A percentile compares a stretch with the other conserved stretches of the same genome.
phyloP scores from a whole-genome alignment of 1,140 invertebrate genomes.

The Cardiocondyla obscurior region DNA sequence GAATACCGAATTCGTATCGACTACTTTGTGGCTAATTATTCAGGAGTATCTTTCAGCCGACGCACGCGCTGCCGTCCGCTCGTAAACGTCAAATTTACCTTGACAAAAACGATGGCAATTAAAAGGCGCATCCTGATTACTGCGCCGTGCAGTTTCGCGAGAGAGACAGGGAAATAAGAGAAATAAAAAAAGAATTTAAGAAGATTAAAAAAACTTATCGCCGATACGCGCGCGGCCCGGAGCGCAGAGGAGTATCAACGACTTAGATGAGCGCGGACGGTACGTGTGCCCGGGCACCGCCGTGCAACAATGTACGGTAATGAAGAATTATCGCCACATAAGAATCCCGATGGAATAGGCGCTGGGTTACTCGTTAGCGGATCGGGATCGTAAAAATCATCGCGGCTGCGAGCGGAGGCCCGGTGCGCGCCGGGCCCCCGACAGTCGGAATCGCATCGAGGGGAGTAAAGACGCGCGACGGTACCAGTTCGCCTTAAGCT shows the following conservation, averaged over 20 bases:
- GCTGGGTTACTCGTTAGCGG: conserved; percentile 80
- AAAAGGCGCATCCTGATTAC: conserved; percentile 77
- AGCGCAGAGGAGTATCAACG: conserved; percentile 14
- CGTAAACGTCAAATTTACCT: conserved; percentile 70
- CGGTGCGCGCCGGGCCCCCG: not conserved
- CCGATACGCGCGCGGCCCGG: not conserved
- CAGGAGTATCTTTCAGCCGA: not conserved
- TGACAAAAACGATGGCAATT: conserved; percentile 73
- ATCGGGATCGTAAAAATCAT: conserved; percentile 82
- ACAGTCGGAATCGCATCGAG: not conserved
- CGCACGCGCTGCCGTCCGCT: conserved; percentile 3
- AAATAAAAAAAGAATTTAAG: no score
- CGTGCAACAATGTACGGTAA: conserved; percentile 83
- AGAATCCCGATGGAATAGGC: conserved; percentile 76
- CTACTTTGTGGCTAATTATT: conserved; percentile 65
- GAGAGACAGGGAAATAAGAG: no score
- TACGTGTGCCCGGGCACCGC: conserved; percentile 23
- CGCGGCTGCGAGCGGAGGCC: conserved; percentile 51
- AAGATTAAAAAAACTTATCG: conserved; percentile 52
- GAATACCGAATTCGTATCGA: conserved; percentile 59
- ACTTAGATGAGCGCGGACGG: conserved; percentile 56
- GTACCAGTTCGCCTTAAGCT: conserved; percentile 49
- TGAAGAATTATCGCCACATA: conserved; percentile 84
- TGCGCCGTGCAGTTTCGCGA: conserved; percentile 45
- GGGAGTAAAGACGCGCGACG: conserved; percentile 4